Percentiles rank a stretch among this genome's conserved stretches.
phyloP scores from a whole-genome alignment of 2,888 invertebrate species.

The Scaptomyza polygonia region DNA sequence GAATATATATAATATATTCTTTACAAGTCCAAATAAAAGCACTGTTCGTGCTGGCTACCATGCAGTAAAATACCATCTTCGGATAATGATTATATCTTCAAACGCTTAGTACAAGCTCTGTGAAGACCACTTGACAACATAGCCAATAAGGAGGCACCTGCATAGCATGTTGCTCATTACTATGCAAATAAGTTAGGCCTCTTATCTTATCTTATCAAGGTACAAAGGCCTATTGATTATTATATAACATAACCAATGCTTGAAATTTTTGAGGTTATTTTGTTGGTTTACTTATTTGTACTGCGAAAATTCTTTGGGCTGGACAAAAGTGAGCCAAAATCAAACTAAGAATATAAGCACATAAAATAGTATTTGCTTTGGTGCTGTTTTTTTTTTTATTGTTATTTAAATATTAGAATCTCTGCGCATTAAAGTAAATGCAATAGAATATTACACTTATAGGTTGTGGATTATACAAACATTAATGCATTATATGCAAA shows the following conservation, averaged over 20 bases:
- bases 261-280: conserved; percentile 46
- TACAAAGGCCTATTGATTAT: too few relatives aligned
- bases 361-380: conserved; percentile 40
- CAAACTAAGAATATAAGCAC: conserved; percentile 16
- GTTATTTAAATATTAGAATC: conserved; percentile 56
- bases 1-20: neutral
- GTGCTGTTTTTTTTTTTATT: neutral
- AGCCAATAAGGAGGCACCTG: too few relatives aligned
- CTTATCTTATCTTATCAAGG: too few relatives aligned
- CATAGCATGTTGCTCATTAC: too few relatives aligned
- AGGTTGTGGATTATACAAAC: conserved; percentile 59
- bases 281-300: conserved; percentile 64
- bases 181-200: too few relatives aligned
- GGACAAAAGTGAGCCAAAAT: conserved; percentile 20
- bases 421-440: conserved; percentile 61
- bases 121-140: neutral
- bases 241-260: conserved; percentile 10
- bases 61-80: too few relatives aligned
- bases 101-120: too few relatives aligned
- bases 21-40: conserved; percentile 47
- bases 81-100: too few relatives aligned
- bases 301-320: conserved; percentile 66
- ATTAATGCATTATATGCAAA: conserved; percentile 20
- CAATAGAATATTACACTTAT: conserved; percentile 56
- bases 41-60: conserved; percentile 44